A percentile compares a stretch with the other conserved stretches of the same genome.
These are phyloP conservation scores for Stomatorhinus walkeri DNA, from an alignment of 2,797 vertebrate species.

Conservation along the genomic window DNA sequence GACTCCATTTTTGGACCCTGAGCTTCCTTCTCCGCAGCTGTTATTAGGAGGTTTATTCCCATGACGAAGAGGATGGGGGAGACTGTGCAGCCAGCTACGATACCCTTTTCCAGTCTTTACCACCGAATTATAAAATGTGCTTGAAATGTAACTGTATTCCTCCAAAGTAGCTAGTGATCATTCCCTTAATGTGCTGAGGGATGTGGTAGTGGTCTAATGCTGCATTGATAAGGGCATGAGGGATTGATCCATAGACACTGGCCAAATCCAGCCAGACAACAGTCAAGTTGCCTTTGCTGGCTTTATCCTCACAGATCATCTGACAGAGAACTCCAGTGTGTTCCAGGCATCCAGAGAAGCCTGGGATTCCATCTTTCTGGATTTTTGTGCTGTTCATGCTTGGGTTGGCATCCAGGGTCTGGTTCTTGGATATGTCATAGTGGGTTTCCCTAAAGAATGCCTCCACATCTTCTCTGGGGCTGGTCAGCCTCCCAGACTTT, in stretches of 20 bases:
- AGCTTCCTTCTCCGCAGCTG: background rate
- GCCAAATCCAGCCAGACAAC: background rate
- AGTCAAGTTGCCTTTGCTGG: background rate
- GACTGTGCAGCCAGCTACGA: slow-evolving; percentile 2
- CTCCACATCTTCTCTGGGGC: slow-evolving; percentile 14
- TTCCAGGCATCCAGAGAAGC: too few relatives aligned
- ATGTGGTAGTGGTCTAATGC: background rate
- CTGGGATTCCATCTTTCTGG: background rate
- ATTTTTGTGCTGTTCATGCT: background rate
- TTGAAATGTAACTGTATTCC: slow-evolving; percentile 10
- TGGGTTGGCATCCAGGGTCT: slow-evolving; percentile 2
- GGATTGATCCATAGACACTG: background rate
- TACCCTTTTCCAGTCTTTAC: slow-evolving; percentile 13
- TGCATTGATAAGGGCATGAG: background rate
- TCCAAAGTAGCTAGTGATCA: slow-evolving; percentile 23
- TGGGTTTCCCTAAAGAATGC: slow-evolving; percentile 17
- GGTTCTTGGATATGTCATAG: background rate
- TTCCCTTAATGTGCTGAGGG: slow-evolving; percentile 16
- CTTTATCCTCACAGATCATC: background rate
- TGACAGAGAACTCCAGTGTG: background rate
- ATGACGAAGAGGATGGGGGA: slow-evolving; percentile 19
- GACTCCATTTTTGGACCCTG: slow-evolving; percentile 8
- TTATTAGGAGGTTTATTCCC: slow-evolving; percentile 13
- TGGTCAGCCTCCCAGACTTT: slow-evolving; percentile 16
- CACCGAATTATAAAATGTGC: slow-evolving; percentile 7